Conservation (phyloP, 2,888 invertebrate genomes). For the Byasa hedistus region DNA sequence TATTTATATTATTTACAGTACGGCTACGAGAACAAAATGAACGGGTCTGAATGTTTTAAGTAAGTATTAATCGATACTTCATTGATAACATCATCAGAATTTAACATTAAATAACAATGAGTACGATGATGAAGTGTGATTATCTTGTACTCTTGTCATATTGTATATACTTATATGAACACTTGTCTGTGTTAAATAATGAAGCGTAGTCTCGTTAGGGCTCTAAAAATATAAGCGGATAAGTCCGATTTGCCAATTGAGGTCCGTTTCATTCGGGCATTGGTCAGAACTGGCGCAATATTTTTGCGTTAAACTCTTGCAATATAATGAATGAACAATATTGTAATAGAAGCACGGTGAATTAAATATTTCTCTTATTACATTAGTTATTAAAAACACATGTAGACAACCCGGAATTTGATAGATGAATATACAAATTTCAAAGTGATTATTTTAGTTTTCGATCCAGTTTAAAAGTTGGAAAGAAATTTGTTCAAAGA, state of each 20-base stretch:
- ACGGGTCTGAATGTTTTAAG: slow-evolving; percentile 74
- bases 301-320: slow-evolving; percentile 1
- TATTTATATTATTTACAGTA: slow-evolving; percentile 44
- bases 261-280: slow-evolving; percentile 8
- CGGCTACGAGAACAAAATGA: slow-evolving; percentile 74
- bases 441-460: too few relatives aligned
- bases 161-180: too few relatives aligned
- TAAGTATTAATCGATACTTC: slow-evolving; percentile 43
- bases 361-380: too few relatives aligned
- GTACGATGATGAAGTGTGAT: too few relatives aligned
- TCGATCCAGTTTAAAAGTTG: too few relatives aligned
- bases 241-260: slow-evolving; percentile 19
- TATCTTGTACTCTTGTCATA: too few relatives aligned
- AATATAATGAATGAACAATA: not conserved
- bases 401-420: too few relatives aligned
- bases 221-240: slow-evolving; percentile 18
- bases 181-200: not conserved
- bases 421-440: too few relatives aligned
- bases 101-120: too few relatives aligned
- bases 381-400: too few relatives aligned
- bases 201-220: not conserved
- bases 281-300: not conserved
- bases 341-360: not conserved
- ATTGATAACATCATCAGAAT: too few relatives aligned
- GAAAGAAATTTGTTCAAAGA: too few relatives aligned